phyloP scores from a whole-genome alignment of 2,113 vertebrate species.

The Pachycephala philippinensis region DNA sequence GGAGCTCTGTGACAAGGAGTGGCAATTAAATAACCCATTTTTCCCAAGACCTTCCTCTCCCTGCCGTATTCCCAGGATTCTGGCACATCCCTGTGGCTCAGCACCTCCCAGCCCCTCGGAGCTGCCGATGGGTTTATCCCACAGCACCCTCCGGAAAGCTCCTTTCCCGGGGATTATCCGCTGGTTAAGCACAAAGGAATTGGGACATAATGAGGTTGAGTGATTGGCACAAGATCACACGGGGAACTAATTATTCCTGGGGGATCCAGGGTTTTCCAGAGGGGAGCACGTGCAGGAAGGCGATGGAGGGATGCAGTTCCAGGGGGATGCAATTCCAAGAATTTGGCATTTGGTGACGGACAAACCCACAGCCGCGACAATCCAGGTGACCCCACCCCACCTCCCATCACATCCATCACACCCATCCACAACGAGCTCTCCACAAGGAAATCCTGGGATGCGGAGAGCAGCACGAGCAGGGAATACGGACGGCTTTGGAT shows the following conservation, averaged over 20 bases:
- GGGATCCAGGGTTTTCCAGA: background rate
- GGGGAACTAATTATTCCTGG: background rate
- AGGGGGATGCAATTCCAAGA: background rate
- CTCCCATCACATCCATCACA: background rate
- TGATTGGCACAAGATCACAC: background rate
- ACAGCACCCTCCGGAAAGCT: background rate
- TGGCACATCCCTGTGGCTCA: background rate
- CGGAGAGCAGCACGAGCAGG: accelerated
- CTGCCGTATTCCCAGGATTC: background rate
- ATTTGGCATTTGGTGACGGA: background rate
- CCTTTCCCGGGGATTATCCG: background rate
- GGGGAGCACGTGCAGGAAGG: background rate
- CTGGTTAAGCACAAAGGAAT: background rate
- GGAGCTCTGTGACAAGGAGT: background rate
- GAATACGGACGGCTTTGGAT: accelerated
- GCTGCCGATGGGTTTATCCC: background rate
- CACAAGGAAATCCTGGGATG: background rate
- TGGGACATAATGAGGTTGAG: background rate
- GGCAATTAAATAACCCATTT: background rate
- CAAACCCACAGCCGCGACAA: accelerated
- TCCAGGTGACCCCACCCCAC: background rate
- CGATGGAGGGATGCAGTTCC: background rate
- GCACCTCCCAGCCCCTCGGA: background rate
- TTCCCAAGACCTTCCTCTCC: background rate
- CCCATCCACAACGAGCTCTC: background rate